Conservation (phyloP, 2,888 invertebrate genomes). For the Branchellion lobata region DNA sequence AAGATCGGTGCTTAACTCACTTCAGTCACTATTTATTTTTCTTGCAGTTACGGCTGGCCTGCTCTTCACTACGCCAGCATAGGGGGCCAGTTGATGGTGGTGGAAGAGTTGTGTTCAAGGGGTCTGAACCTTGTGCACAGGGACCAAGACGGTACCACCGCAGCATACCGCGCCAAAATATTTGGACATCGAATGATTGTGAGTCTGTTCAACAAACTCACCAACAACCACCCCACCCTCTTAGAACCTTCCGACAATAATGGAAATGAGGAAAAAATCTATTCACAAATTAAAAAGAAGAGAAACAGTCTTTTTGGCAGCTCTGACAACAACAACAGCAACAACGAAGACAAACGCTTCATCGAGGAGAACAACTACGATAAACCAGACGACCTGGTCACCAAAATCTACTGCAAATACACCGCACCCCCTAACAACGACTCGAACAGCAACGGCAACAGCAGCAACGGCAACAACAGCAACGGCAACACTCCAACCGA, state of each 20-base stretch:
- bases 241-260: slow-evolving; percentile 35
- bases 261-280: not conserved
- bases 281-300: not conserved
- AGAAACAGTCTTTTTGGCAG: not conserved
- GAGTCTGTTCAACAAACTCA: slow-evolving; percentile 38
- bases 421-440: not conserved
- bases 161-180: slow-evolving; percentile 49
- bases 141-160: slow-evolving; percentile 53
- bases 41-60: slow-evolving; percentile 52
- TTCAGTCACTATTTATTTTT: no score
- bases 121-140: slow-evolving; percentile 46
- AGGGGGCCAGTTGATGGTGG: slow-evolving; percentile 49
- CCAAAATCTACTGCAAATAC: slow-evolving; percentile 35
- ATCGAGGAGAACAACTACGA: slow-evolving; percentile 34
- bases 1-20: no score
- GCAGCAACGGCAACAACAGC: not conserved
- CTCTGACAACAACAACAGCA: not conserved
- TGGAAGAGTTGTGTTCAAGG: slow-evolving; percentile 44
- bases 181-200: slow-evolving; percentile 50
- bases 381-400: slow-evolving; percentile 32
- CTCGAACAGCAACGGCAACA: not conserved
- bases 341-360: slow-evolving; percentile 11
- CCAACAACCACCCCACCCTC: slow-evolving; percentile 41
- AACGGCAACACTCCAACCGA: not conserved
- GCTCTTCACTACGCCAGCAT: slow-evolving; percentile 52